These are phyloP conservation scores for Eilema griseolum DNA, from an alignment of 2,888 invertebrate genomes.

Conservation along the genomic window DNA sequence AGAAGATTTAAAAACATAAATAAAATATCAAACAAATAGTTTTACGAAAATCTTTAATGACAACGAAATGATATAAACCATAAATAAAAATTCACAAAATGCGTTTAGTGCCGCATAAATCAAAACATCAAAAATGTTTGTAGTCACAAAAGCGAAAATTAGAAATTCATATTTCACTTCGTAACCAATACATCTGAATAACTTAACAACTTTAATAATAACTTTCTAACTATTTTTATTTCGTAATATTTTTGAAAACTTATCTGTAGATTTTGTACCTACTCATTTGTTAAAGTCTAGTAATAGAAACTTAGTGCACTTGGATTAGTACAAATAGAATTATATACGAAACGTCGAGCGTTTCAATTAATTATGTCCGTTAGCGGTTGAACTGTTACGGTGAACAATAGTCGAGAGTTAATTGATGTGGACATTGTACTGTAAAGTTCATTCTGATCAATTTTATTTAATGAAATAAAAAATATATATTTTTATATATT, in stretches of 20 bases:
- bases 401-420: not conserved
- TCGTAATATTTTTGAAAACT: slow-evolving; percentile 17
- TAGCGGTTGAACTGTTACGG: not conserved
- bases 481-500: too few species aligned
- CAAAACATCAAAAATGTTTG: not conserved
- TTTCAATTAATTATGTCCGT: not conserved
- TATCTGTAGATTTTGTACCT: not conserved
- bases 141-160: not conserved
- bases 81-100: not conserved
- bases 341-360: not conserved
- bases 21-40: not conserved
- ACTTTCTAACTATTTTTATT: slow-evolving; percentile 14
- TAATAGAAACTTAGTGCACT: not conserved
- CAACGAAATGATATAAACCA: not conserved
- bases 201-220: not conserved
- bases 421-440: not conserved
- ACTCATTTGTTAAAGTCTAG: slow-evolving; percentile 5
- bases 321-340: not conserved
- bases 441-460: not conserved
- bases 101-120: not conserved
- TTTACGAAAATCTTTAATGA: not conserved
- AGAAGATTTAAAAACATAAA: too few species aligned
- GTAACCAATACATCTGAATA: not conserved
- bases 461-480: not conserved
- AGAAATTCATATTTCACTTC: slow-evolving; percentile 1